Conservation (phyloP, 2,888 invertebrate species). For the Dione vanillae region DNA sequence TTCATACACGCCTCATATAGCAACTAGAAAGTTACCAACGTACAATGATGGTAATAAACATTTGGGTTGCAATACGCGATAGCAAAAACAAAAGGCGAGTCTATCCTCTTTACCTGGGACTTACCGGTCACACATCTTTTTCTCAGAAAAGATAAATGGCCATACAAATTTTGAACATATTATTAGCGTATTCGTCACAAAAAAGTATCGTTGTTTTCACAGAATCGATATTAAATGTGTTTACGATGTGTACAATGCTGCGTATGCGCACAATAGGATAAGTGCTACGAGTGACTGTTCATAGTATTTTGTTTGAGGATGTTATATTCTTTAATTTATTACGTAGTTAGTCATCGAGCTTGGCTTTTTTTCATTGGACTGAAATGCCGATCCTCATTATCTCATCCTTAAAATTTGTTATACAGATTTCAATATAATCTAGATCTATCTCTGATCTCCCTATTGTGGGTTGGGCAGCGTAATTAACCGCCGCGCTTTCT, state of each 20-base stretch:
- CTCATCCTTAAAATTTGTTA: no score
- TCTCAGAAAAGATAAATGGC: constrained; percentile 51
- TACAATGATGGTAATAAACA: constrained; percentile 41
- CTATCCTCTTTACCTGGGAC: constrained; percentile 52
- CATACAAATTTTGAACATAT: constrained; percentile 33
- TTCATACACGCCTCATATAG: background rate
- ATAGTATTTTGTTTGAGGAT: background rate
- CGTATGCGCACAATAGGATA: constrained; percentile 9
- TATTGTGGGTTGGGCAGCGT: no score
- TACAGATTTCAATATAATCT: no score
- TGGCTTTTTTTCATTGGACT: no score
- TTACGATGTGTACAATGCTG: constrained; percentile 9
- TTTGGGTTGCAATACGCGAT: constrained; percentile 34
- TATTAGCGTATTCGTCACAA: constrained; percentile 29
- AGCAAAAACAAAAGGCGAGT: constrained; percentile 51
- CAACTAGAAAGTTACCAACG: constrained; percentile 37
- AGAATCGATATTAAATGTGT: constrained; percentile 9
- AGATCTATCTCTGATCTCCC: no score
- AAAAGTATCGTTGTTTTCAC: constrained; percentile 16
- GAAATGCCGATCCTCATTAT: no score
- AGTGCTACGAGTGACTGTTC: background rate
- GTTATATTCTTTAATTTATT: no score
- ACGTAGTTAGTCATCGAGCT: no score
- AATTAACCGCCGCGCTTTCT: no score
- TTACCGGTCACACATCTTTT: constrained; percentile 53